A percentile compares a stretch with the other conserved stretches of the same genome.
phyloP scores from a whole-genome alignment of 2,797 vertebrate genomes.

The Rhodeus uyekii region DNA sequence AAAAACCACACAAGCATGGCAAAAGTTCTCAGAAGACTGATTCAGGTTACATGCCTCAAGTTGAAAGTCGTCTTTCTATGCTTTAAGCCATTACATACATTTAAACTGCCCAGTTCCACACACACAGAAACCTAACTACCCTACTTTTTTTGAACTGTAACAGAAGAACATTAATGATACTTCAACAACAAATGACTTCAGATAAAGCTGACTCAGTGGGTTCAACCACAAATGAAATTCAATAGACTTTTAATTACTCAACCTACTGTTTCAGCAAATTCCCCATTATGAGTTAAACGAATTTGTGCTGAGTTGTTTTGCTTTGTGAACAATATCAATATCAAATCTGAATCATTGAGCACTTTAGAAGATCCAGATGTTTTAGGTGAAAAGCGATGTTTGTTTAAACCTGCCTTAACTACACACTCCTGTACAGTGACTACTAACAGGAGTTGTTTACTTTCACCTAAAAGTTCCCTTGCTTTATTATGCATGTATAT shows the following conservation, averaged over 20 bases:
- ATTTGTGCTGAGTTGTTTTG: background rate
- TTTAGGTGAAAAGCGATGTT: slow-evolving; percentile 28
- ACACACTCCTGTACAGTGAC: slow-evolving; percentile 47
- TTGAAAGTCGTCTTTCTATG: slow-evolving; percentile 63
- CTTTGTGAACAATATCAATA: background rate
- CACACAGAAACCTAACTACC: background rate
- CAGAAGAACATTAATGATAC: slow-evolving; percentile 9
- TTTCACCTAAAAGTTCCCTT: slow-evolving; percentile 5
- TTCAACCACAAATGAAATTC: slow-evolving; percentile 20
- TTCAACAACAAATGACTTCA: slow-evolving; percentile 39
- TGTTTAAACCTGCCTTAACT: slow-evolving; percentile 51
- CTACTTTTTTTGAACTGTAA: background rate
- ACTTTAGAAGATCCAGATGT: slow-evolving; percentile 13
- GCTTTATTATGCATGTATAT: slow-evolving; percentile 26
- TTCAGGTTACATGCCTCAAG: slow-evolving; percentile 70
- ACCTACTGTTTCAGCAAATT: slow-evolving; percentile 24
- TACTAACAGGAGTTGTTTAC: background rate
- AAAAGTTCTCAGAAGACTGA: slow-evolving; percentile 68
- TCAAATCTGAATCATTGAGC: background rate
- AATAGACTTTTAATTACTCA: slow-evolving; percentile 29
- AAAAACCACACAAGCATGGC: slow-evolving; percentile 72
- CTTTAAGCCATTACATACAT: slow-evolving; percentile 70
- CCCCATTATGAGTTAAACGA: slow-evolving; percentile 13
- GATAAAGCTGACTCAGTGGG: slow-evolving; percentile 8
- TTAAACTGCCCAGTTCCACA: slow-evolving; percentile 46